A percentile compares a stretch with the other conserved stretches of the same genome.
Evolutionary conservation across 92 coral and sea anemone genomes (phyloP).

Genomic region (Epizoanthus scotinus): DNA sequence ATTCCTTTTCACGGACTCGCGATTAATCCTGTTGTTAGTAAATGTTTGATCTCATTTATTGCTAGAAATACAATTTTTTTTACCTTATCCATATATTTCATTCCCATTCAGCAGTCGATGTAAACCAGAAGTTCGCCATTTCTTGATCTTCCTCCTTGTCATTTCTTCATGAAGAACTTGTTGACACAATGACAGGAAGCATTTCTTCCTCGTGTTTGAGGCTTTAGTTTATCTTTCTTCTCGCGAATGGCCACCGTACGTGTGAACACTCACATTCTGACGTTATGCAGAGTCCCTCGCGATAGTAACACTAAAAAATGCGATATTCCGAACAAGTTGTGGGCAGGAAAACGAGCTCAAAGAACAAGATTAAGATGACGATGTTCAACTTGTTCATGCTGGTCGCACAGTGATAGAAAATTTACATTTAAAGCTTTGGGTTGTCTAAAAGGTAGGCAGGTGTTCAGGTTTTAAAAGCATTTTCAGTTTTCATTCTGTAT

Average conservation of each 20-base stretch:
- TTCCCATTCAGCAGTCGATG: not conserved
- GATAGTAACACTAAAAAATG: no score
- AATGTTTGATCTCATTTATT: no score
- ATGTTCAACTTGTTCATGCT: not conserved
- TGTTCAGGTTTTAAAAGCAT: slow-evolving; percentile 17
- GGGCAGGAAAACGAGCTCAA: not conserved
- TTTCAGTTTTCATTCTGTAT: not conserved
- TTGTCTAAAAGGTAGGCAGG: slow-evolving; percentile 19
- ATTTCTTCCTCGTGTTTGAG: not conserved
- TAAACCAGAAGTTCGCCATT: not conserved
- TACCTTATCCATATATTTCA: not conserved
- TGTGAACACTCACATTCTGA: slow-evolving; percentile 14
- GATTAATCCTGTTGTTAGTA: no score
- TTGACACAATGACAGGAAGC: slow-evolving; percentile 26
- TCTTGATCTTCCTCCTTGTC: not conserved
- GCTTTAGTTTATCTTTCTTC: slow-evolving; percentile 3
- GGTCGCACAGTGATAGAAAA: not conserved
- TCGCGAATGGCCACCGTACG: not conserved
- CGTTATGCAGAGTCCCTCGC: not conserved
- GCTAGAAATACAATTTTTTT: not conserved
- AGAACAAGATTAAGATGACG: not conserved
- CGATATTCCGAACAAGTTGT: not conserved
- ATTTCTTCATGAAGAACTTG: slow-evolving; percentile 5
- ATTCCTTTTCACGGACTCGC: no score
- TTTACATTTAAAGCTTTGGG: not conserved